Evolutionary conservation across 2,888 invertebrate genomes (phyloP).

Genomic region (Chrysopilus asiliformis): DNA sequence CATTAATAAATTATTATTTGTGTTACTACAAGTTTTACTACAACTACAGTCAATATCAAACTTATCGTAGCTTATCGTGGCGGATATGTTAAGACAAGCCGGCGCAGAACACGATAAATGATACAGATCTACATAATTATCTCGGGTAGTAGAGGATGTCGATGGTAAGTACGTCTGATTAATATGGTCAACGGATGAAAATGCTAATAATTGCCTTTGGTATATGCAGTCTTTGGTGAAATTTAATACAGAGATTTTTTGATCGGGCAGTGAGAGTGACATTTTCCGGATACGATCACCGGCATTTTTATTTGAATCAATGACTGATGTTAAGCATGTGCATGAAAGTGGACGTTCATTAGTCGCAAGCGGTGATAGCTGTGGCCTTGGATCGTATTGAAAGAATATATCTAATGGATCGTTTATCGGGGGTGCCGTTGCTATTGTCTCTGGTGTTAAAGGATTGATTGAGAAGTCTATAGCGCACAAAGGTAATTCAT

Average conservation of each 20-base stretch:
- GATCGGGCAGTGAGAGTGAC: not conserved
- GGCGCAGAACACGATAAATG: constrained; percentile 11
- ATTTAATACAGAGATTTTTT: not conserved
- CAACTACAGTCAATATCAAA: no score
- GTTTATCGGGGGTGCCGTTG: no score
- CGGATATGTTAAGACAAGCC: constrained; percentile 6
- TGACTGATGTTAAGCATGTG: constrained; percentile 21
- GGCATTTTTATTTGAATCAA: constrained; percentile 1
- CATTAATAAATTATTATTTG: no score
- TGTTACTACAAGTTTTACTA: no score
- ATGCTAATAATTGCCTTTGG: not conserved
- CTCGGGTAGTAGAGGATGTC: not conserved
- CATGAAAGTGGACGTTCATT: constrained; percentile 34
- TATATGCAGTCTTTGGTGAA: no score
- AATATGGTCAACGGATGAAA: constrained; percentile 5
- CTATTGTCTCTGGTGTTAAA: constrained; percentile 26
- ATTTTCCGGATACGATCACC: no score
- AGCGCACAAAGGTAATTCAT: constrained; percentile 52
- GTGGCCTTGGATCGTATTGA: constrained; percentile 27
- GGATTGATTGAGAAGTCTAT: constrained; percentile 38
- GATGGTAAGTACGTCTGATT: not conserved
- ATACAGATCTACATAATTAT: constrained; percentile 4
- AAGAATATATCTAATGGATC: constrained; percentile 18
- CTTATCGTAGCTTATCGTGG: no score
- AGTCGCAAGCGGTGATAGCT: constrained; percentile 38